Percentiles rank a stretch among this genome's conserved stretches.
These are phyloP conservation scores for Yponomeuta malinellus DNA, from an alignment of 2,888 invertebrate genomes.

Conservation along the genomic window DNA sequence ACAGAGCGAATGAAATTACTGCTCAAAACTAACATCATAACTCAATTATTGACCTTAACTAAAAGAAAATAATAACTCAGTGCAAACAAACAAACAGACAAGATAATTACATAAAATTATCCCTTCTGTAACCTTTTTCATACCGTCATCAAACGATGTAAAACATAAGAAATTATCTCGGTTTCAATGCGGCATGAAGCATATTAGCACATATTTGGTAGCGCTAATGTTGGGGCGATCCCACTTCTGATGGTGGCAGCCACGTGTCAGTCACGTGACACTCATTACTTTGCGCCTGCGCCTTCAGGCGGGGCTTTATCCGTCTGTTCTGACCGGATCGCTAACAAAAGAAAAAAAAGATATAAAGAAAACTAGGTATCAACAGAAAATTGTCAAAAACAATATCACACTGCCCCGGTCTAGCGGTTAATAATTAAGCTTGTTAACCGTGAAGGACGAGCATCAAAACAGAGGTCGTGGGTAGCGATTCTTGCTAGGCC, in stretches of 20 bases:
- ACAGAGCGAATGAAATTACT: not conserved
- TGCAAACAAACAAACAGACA: slow-evolving; percentile 30
- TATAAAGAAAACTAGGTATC: not conserved
- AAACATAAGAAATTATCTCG: not conserved
- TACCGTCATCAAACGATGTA: not conserved
- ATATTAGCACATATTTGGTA: not conserved
- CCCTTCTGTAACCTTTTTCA: not conserved
- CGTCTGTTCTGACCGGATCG: not conserved
- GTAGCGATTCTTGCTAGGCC: too few relatives aligned
- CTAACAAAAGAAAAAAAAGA: not conserved
- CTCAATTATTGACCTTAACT: slow-evolving; percentile 5
- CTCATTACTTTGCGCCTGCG: slow-evolving; percentile 7
- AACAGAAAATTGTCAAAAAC: too few relatives aligned
- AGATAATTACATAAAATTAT: slow-evolving; percentile 22
- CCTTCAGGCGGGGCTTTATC: not conserved
- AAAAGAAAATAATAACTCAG: not conserved
- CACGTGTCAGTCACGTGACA: slow-evolving; percentile 32
- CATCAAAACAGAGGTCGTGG: too few relatives aligned
- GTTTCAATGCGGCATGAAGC: not conserved
- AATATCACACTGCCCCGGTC: too few relatives aligned
- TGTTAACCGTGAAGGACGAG: too few relatives aligned
- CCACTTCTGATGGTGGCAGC: slow-evolving; percentile 23
- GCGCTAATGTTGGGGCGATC: not conserved
- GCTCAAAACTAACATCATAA: not conserved
- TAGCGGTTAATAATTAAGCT: too few relatives aligned